A percentile compares a stretch with the other conserved stretches of the same genome.
These are phyloP conservation scores for Pluvialis apricaria DNA, from an alignment of 2,113 vertebrate genomes.

Conservation along the genomic window DNA sequence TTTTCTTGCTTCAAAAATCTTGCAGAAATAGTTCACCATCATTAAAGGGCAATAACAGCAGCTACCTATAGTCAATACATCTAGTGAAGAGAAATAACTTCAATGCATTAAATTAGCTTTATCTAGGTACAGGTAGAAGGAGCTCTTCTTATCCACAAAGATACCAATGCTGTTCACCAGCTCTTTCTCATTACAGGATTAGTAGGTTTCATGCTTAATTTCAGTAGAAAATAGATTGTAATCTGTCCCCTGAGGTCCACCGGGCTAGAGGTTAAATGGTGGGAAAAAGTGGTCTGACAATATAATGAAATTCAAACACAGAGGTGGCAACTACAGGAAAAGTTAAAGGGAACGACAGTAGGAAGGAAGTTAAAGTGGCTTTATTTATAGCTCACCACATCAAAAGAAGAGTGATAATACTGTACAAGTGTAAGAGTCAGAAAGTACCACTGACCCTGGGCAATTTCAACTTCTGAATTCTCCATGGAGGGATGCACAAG, in stretches of 20 bases:
- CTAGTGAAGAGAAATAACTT: not conserved
- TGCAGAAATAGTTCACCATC: not conserved
- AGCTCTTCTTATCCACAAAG: not conserved
- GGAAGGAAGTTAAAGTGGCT: not conserved
- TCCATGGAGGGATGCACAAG: not conserved
- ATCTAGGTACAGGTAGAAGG: not conserved
- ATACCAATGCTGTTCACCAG: not conserved
- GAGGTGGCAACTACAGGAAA: not conserved
- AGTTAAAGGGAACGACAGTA: not conserved
- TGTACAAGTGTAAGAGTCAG: not conserved
- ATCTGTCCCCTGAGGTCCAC: not conserved
- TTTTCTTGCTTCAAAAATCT: not conserved
- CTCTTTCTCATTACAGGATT: not conserved
- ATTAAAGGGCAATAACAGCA: not conserved
- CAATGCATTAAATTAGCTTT: not conserved
- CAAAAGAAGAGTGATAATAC: not conserved
- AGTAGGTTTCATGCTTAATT: constrained; percentile 1
- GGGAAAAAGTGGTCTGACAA: not conserved
- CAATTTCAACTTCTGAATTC: not conserved
- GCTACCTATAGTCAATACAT: not conserved
- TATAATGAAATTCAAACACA: constrained; percentile 9
- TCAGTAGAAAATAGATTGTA: constrained; percentile 1
- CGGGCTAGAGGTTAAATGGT: not conserved
- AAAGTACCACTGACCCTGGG: not conserved
- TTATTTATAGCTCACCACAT: not conserved